A percentile compares a stretch with the other conserved stretches of the same genome.
phyloP scores from a whole-genome alignment of 2,113 vertebrate species.

The Argyrosomus japonicus region DNA sequence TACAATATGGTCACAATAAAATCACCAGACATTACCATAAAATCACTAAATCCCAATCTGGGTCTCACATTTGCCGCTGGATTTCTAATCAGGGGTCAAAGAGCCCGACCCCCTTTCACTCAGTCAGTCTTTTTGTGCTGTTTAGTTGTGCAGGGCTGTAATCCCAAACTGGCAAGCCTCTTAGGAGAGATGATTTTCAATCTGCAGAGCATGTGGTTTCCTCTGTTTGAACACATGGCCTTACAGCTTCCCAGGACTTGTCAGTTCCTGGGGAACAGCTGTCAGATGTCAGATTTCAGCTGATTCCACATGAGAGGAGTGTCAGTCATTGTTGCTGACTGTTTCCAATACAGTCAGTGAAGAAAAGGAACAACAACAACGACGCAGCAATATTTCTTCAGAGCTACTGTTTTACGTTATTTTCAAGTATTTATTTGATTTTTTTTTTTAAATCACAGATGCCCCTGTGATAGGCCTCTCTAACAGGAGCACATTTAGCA shows the following conservation, averaged over 20 bases:
- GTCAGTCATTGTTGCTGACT: constrained; percentile 29
- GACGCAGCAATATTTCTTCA: background rate
- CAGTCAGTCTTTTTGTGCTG: background rate
- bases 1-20: background rate
- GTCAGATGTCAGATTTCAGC: constrained; percentile 53
- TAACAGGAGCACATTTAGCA: background rate
- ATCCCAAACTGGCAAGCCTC: constrained; percentile 55
- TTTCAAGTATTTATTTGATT: background rate
- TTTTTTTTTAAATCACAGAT: background rate
- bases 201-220: constrained; percentile 61
- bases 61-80: background rate
- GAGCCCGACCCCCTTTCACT: background rate
- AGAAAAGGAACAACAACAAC: background rate
- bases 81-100: constrained; percentile 38
- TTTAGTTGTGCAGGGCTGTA: constrained; percentile 18
- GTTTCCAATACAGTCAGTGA: background rate
- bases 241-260: constrained; percentile 28
- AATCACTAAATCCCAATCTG: constrained; percentile 3
- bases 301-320: constrained; percentile 35
- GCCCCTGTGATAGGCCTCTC: background rate
- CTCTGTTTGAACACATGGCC: constrained; percentile 51
- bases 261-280: constrained; percentile 56
- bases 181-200: constrained; percentile 59
- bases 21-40: background rate
- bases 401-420: no score